Evolutionary conservation across 2,888 invertebrate genomes (phyloP), one percentile per base, ranked within the genome.

Genomic region (Pseudococcus longispinus): DNA sequence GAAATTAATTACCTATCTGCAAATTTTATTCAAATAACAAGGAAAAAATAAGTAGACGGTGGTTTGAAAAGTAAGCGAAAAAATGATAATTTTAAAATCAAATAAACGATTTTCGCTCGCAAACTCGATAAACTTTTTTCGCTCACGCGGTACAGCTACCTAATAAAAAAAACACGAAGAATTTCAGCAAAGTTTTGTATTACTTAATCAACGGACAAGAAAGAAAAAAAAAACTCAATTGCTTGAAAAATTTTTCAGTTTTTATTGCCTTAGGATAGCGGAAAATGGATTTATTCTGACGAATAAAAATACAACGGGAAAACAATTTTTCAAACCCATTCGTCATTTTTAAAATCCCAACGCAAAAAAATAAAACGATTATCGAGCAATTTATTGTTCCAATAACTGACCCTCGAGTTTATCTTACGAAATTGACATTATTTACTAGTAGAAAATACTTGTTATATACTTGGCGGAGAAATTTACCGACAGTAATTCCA

Each of bases 291-390:
- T 80, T 42, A 80, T 80, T 80, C 42, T 80, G 42, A 42, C 32
- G 77, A 80, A 42, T 80, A 42, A 80, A 80, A 80, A 80, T 42
- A 80, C 26, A 13, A 80, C 29, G 18, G 77, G 42, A 80, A 80
- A 80, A 80, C 77, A 80, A 80, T 80, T 80, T 42, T 80, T 80
- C 77, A 80, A 80, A 42, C 42, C 77, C 77, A 80, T 80, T 80
- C 42, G 77, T 80, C 77, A 80, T 80, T 80, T 80, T 42, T 42
- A 42, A 74, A 80, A 80, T 80, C 77, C 37, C 20, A 80, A 42
- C 32, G 77, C 20, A 80, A 80, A 80, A 80, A 80, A 80, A 80
- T 80, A 80, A 80, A 80, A 80, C 77, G 77, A 80, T 80, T 80
- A 80, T 80, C 77, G 77, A 42, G 42, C 77, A 42, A 80, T 80